Evolutionary conservation across 92 coral and sea anemone species (phyloP).

Genomic region (Umimayanthus chanpuru): DNA sequence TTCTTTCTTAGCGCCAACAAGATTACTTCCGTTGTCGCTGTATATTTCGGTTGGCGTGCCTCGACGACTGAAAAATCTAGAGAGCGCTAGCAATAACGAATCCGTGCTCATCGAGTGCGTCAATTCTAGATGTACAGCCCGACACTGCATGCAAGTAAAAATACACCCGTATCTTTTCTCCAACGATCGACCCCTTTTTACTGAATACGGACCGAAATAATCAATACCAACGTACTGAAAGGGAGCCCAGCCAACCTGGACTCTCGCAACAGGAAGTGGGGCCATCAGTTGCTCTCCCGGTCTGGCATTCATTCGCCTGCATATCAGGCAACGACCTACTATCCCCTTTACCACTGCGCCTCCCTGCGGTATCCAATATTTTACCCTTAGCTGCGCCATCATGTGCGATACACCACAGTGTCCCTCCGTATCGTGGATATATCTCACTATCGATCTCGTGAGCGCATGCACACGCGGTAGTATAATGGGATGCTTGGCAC

Average conservation of each 20-base stretch:
- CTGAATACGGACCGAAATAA: background rate
- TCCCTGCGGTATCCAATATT: background rate
- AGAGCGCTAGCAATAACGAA: background rate
- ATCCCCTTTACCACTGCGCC: background rate
- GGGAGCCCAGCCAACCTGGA: constrained; percentile 1
- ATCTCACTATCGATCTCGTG: background rate
- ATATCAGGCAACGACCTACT: background rate
- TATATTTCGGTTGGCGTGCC: constrained; percentile 1
- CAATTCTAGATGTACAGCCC: background rate
- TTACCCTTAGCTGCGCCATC: background rate
- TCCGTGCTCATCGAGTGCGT: background rate
- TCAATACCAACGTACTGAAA: background rate
- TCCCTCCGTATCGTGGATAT: background rate
- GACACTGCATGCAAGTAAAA: background rate
- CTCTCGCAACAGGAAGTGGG: background rate
- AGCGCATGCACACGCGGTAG: background rate
- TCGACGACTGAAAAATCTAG: background rate
- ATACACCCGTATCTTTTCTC: too few relatives aligned
- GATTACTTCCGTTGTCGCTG: too few relatives aligned
- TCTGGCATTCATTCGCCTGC: background rate
- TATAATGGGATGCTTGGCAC: background rate
- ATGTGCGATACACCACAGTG: background rate
- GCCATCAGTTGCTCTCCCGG: background rate
- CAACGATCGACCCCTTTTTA: background rate
- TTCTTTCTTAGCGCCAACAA: background rate